Base-by-base conservation (phyloP, 2,113 vertebrate genomes). In the Origma solitaria region DNA sequence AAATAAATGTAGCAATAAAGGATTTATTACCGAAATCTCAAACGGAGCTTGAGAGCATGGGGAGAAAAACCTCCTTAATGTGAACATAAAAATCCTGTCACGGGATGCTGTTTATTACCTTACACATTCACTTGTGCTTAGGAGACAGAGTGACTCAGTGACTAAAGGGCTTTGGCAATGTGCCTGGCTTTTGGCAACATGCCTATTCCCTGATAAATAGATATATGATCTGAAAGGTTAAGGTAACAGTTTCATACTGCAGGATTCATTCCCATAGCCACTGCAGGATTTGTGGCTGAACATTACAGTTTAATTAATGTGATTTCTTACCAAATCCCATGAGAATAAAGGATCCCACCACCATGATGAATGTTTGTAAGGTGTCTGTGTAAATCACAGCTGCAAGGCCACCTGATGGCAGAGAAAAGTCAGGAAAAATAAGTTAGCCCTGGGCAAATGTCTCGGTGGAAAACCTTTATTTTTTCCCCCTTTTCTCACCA, bases 301-400 rank as follows among this genome's bases (percentile, higher is more conserved):
- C 49, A 25, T 44, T 79, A 33, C 69, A 30, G 44, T 66, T 61
- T 31, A 70, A 68, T 71, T 82, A 2, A 84, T 19, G 57, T 65
- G 19, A 61, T 84, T 80, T 75, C 98, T 98, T 97, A 99, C 99
- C 99, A 96, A 98, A 99, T 33, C 98, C 99, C 95, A 99, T 98
- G 8, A 99, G 98, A 94, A 99, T 98, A 54, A 99, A 97, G 68
- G 99, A 99, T 54, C 99, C 99, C 73, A 99, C 95, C 24, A 99
- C 45, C 99, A 99, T 99, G 95, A 99, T 99, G 40, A 97, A 47
- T 0, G 99, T 99, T 94, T 99, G 99, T 57, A 99, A 93, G 11
- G 99, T 98, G 95, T 99, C 99, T 4, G 99, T 99, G 97, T 99
- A 99, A 96, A 99, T 99, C 93, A 99, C 99, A 49, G 99, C 99